Percentiles rank a stretch among this genome's conserved stretches.
These are phyloP conservation scores for Hippoglossus hippoglossus DNA, from an alignment of 2,797 vertebrate genomes.

Conservation along the genomic window DNA sequence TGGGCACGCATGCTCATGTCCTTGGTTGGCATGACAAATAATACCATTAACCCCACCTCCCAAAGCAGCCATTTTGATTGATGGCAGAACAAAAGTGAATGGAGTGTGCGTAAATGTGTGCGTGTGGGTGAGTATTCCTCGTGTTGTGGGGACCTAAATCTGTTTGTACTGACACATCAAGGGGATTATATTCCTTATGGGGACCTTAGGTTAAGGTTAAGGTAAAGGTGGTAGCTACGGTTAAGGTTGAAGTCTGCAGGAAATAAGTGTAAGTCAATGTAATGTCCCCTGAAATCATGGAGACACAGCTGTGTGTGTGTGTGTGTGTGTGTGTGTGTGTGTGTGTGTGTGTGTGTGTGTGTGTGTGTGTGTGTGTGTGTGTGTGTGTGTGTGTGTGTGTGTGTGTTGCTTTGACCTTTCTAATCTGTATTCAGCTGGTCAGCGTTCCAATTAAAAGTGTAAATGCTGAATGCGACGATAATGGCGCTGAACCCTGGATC, in stretches of 20 bases:
- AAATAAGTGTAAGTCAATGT: not conserved
- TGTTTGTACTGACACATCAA: not conserved
- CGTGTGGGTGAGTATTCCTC: not conserved
- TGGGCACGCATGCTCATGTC: conserved; percentile 74
- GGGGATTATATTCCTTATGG: not conserved
- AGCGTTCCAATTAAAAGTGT: conserved; percentile 60
- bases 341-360: conserved; percentile 14
- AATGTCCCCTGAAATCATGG: not conserved
- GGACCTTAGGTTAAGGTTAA: not conserved
- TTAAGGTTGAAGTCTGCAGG: not conserved
- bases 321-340: conserved; percentile 12
- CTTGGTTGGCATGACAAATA: conserved; percentile 85
- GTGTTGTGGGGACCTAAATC: conserved; percentile 12
- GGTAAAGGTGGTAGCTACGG: not conserved
- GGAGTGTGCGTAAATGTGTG: conserved; percentile 29
- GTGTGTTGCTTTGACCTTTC: conserved; percentile 62
- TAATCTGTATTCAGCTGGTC: conserved; percentile 64
- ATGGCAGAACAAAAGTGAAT: conserved; percentile 74
- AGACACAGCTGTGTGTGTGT: not conserved
- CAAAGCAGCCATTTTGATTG: conserved; percentile 83
- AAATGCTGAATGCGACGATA: conserved; percentile 61
- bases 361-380: conserved; percentile 11
- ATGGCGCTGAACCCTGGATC: conserved; percentile 28
- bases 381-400: conserved; percentile 21
- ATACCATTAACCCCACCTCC: conserved; percentile 84